Percentiles rank a stretch among this genome's conserved stretches.
Conservation (phyloP, 2,113 vertebrate species). For the Gasterosteus aculeatus region DNA sequence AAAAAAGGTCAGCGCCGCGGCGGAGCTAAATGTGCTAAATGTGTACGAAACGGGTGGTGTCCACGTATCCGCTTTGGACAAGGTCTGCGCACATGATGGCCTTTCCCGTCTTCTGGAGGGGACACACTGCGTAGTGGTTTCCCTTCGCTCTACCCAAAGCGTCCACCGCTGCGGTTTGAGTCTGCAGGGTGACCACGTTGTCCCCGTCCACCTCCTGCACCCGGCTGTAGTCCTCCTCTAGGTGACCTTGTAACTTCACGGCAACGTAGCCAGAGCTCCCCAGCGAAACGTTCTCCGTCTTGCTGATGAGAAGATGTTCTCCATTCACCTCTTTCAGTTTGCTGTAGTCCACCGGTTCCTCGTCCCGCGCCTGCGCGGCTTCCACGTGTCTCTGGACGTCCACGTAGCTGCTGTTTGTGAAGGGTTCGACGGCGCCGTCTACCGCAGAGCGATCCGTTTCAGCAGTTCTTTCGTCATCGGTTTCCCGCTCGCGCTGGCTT, state of each 20-base stretch:
- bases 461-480: conserved; percentile 33
- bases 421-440: conserved; percentile 10
- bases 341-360: conserved; percentile 81
- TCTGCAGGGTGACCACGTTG: conserved; percentile 83
- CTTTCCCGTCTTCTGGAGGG: conserved; percentile 14
- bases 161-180: conserved; percentile 44
- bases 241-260: neutral
- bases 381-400: conserved; percentile 77
- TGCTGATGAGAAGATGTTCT: conserved; percentile 80
- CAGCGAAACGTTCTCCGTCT: conserved; percentile 61
- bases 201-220: conserved; percentile 80
- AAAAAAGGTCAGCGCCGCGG: neutral
- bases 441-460: neutral
- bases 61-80: conserved; percentile 56
- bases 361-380: conserved; percentile 73
- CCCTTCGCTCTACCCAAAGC: conserved; percentile 10
- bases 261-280: conserved; percentile 56
- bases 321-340: conserved; percentile 80
- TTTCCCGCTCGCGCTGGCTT: conserved; percentile 34
- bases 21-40: neutral
- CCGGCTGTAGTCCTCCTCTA: conserved; percentile 82
- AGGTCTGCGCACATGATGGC: conserved; percentile 10
- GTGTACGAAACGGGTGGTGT: neutral
- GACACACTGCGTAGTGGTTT: conserved; percentile 6
- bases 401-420: conserved; percentile 80